These are phyloP conservation scores for Hoplostethus mediterraneus DNA, from an alignment of 2,797 vertebrate species.

Conservation along the genomic window DNA sequence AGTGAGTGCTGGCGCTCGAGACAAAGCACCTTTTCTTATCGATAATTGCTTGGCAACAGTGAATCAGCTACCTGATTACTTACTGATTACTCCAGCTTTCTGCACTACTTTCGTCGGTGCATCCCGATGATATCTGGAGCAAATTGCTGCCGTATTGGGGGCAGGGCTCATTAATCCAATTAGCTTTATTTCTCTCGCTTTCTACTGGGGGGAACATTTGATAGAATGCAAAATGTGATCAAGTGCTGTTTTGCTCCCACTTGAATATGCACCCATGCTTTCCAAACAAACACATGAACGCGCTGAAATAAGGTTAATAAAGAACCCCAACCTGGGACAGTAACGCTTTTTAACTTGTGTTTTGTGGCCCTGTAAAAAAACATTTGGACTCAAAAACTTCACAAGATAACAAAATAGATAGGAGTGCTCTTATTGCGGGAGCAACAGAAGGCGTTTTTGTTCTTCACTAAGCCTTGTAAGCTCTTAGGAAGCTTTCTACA, in stretches of 20 bases:
- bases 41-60: slow-evolving; percentile 81
- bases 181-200: slow-evolving; percentile 40
- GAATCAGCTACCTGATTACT: slow-evolving; percentile 81
- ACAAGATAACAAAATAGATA: background rate
- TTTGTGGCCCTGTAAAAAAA: too few relatives aligned
- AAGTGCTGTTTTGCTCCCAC: slow-evolving; percentile 34
- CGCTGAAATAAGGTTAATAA: too few relatives aligned
- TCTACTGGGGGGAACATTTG: slow-evolving; percentile 38
- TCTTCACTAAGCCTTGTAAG: too few relatives aligned
- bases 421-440: background rate
- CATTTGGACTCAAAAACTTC: too few relatives aligned
- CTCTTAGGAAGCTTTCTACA: too few relatives aligned
- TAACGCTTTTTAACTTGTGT: too few relatives aligned
- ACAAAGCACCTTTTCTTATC: slow-evolving; percentile 84
- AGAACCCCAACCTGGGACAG: too few relatives aligned
- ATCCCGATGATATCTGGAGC: slow-evolving; percentile 78
- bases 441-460: background rate
- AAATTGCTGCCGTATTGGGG: slow-evolving; percentile 64
- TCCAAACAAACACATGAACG: background rate
- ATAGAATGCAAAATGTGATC: slow-evolving; percentile 56
- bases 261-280: slow-evolving; percentile 24
- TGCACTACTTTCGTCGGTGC: slow-evolving; percentile 72
- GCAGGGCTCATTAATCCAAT: slow-evolving; percentile 81
- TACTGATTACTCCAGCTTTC: slow-evolving; percentile 73
- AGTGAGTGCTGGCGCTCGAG: slow-evolving; percentile 65